Evolutionary conservation across 2,113 vertebrate species (phyloP), one percentile per base, ranked within the genome.

Genomic region (Halcyon malimbica): DNA sequence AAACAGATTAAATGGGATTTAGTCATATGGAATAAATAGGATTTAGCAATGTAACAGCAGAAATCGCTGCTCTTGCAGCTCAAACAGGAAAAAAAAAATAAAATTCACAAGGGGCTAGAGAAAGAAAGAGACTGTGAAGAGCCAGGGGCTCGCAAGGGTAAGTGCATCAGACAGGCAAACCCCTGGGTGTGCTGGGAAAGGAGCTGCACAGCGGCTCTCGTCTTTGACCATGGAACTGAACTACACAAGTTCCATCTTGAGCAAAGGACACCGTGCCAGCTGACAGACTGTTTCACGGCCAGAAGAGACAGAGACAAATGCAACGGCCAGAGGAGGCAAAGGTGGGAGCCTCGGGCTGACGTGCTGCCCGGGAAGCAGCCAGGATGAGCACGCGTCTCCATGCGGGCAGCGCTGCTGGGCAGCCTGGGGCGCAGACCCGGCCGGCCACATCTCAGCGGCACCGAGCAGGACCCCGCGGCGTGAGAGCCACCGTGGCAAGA

Each of bases 1-100:
- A 93, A 94, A 96, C 76, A 92, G 90, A 96, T 94, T 93, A 96
- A 94, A 94, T 21, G 53, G 79, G 87, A 96, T 94, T 94, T 93
- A 95, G 76, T 65, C 96, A 95, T 78, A 94, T 10, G 70, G 73
- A 92, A 90, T 91, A 90, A 96, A 96, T 76, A 89, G 77, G 93
- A 95, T 96, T 96, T 80, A 77, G 77, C 73, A 91, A 81, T 2
- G 19, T 42, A 69, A 71, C 80, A 73, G 68, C 78, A 92, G 67
- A 82, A 95, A 90, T 91, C 5, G 2, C 83, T 67, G 56, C 74
- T 87, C 65, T 33, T 84, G 73, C 54, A 48, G 83, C n/a, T 53
- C 87, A 86, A 87, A 70, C 0, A 1, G 59, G 39, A 28, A 46
- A 87, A 64, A 70, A 50, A 41, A 48, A 53, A n/a, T 23, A 42